Base-by-base conservation (phyloP, 2,888 invertebrate genomes). In the Lysandra bellargus region DNA sequence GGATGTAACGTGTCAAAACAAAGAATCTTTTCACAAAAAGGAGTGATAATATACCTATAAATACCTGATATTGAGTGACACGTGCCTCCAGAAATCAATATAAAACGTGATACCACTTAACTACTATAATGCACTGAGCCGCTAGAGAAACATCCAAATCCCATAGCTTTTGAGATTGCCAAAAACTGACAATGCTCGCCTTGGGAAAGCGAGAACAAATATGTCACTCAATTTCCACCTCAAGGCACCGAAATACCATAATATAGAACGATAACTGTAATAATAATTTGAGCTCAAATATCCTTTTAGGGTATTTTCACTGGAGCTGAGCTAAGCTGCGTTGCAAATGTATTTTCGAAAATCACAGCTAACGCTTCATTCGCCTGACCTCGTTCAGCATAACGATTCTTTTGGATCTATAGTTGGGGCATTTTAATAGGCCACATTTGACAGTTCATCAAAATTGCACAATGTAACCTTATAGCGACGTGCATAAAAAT, bases 151-250 rank as follows among this genome's bases (percentile, higher is more conserved):
- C 14, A 69, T 37, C n/a, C 49, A 49, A 44, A 44, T 49, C 75
- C 75, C 75, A 23, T 5, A n/a, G 37, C 49, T 49, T 75, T 75
- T 37, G 75, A 75, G 44, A 75, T 44, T 44, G 23, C 44, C 49
- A 75, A 75, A 74, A 75, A 75, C 49, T 75, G 75, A 75, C 49
- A 49, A 30, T 30, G 30, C 74, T n/a, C 74, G 74, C 30, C 75
- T 75, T 37, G 75, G 75, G 75, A 75, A 23, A 75, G 49, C 33
- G 17, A 75, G 12, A 74, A 44, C 74, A 74, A 74, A 74, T 74
- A 81, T 79, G 81, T 79, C 80, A 82, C 78, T 81, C 79, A 81
- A 77, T 76, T 78, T 57, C 80, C 80, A 82, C 79, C 79, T 75
- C 79, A 57, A 1, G 1, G 57, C 57, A 1, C 4, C 57, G 57